These are phyloP conservation scores for Trissolcus brochymenae DNA, from an alignment of 2,888 invertebrate genomes.

Conservation along the genomic window DNA sequence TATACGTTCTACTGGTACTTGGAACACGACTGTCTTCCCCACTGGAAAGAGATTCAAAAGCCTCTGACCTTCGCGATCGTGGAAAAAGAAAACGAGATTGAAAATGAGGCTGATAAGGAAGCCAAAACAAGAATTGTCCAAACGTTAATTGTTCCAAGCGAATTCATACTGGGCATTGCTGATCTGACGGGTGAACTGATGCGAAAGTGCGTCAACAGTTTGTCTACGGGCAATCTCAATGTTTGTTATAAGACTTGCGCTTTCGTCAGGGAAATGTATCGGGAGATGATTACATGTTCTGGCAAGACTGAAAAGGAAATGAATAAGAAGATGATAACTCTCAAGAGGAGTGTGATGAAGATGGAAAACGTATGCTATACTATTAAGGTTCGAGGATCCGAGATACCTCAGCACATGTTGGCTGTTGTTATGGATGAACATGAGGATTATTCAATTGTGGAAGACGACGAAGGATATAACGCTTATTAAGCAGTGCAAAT, in stretches of 20 bases:
- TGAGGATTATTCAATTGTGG: conserved; percentile 72
- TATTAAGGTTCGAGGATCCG: conserved; percentile 86
- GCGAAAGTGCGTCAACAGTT: conserved; percentile 90
- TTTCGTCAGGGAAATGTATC: conserved; percentile 83
- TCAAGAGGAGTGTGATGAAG: conserved; percentile 87
- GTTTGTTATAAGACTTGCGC: conserved; percentile 85
- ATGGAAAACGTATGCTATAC: conserved; percentile 91
- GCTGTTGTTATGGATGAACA: conserved; percentile 77
- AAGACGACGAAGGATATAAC: conserved; percentile 78
- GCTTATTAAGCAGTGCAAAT: conserved; percentile 44
- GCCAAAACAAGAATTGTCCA: conserved; percentile 13
- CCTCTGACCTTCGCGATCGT: conserved; percentile 76
- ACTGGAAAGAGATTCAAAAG: conserved; percentile 80
- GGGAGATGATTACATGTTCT: conserved; percentile 80
- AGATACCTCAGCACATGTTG: conserved; percentile 85
- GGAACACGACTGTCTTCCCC: conserved; percentile 79
- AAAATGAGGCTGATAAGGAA: conserved; percentile 41
- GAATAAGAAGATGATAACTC: conserved; percentile 82
- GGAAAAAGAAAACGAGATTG: conserved; percentile 62
- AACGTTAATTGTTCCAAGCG: conserved; percentile 74
- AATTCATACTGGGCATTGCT: conserved; percentile 87
- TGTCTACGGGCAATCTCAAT: conserved; percentile 85
- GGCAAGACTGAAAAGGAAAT: conserved; percentile 80
- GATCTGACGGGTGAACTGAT: conserved; percentile 94
- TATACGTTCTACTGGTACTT: conserved; percentile 86